These are phyloP conservation scores for Myotis vivesi DNA, from an alignment of 2,797 vertebrate species.

Conservation along the genomic window DNA sequence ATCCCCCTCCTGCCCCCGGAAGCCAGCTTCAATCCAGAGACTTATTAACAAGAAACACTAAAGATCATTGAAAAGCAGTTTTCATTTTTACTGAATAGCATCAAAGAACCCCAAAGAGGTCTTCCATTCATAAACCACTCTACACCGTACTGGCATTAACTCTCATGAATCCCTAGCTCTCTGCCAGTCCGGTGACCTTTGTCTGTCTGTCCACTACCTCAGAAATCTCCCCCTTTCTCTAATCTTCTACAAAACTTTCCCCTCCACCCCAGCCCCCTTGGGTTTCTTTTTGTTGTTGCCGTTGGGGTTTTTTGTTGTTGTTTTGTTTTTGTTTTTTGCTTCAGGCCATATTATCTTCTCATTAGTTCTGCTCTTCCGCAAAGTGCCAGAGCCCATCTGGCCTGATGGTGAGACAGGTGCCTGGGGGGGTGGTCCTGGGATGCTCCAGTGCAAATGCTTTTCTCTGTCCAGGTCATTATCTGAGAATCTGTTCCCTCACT, in stretches of 20 bases:
- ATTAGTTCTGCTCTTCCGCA: neutral
- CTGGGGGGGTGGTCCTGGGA: neutral
- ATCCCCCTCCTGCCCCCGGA: neutral
- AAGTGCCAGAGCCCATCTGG: neutral
- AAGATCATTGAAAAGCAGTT: neutral
- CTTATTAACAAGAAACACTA: neutral
- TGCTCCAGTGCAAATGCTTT: no score
- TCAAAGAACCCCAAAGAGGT: neutral
- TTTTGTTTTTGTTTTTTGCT: neutral
- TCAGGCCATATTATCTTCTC: neutral
- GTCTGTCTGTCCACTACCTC: neutral
- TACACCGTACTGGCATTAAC: neutral
- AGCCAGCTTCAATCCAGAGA: slow-evolving; percentile 8
- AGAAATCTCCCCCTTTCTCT: neutral
- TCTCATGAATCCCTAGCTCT: neutral
- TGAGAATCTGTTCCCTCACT: neutral
- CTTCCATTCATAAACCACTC: neutral
- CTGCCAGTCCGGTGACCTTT: neutral
- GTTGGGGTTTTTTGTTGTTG: no score
- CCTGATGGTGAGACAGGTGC: neutral
- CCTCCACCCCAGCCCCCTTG: neutral
- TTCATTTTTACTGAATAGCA: neutral
- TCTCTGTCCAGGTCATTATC: neutral
- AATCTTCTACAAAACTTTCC: neutral
- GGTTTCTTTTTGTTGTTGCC: no score